Base-by-base conservation (phyloP, 37 sponge, comb jelly and placozoan genomes). In the Geodia barretti region DNA sequence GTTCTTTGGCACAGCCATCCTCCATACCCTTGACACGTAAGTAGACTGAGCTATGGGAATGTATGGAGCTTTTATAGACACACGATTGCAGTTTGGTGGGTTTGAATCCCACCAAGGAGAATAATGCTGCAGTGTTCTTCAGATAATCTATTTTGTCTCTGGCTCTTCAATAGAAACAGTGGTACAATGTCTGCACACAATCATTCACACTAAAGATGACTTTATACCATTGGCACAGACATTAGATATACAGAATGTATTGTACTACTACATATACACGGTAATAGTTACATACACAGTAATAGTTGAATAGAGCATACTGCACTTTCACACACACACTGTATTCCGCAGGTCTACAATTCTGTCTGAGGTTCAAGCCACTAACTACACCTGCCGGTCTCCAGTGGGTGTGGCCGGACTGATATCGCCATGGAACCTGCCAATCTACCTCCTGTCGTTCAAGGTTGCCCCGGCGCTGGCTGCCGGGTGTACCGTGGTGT, bases 391-490 rank as follows among this genome's bases (percentile, higher is more conserved):
- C 31, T 78, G 72, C 36, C 82, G 83, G 3, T 61, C 83, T n/a
- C 96, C 96, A 28, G 76, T 84, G 73, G 96, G 96, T 35, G 96
- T 96, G 72, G 96, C 88, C 7, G 96, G 94, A 4, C 86, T 93
- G n/a, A 96, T 96, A 25, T 92, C 85, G n/a, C 96, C 96, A 2
- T 96, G 96, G 96, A 96, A 96, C 73, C 91, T 96, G 11, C 96
- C 96, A 1, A 69, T 90, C 28, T 96, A 96, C 73, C 78, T 96
- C 41, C 79, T 96, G 41, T 72, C 91, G 29, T 96, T 96, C 77
- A 96, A 96, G 86, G 82, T 96, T 34, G 96, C 96, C 41, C 96
- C 96, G 0, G 93, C 91, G 40, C 77, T 96, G 9, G 96, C 93
- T 34, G 86, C 90, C 26, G 96, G 96, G 39, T 83, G 85, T 47